Base-by-base conservation (phyloP, 2,888 invertebrate species). In the Volucella zonaria region DNA sequence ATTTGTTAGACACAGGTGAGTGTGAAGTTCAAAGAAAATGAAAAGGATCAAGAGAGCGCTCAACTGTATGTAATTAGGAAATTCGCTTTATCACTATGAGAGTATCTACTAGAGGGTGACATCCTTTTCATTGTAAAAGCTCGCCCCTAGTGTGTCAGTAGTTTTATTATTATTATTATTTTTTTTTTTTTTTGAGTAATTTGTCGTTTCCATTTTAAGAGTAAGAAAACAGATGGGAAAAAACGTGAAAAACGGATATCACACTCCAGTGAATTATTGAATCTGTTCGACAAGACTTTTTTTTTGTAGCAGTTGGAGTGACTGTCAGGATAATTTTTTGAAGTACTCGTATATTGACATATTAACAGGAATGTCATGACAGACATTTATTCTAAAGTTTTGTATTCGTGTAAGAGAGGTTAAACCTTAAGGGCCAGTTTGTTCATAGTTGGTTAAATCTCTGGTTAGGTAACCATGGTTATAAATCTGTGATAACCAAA, bases 1-100 rank as follows among this genome's bases (percentile, higher is more conserved):
- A 62, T 80, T 80, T 67, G 80, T 76, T 79, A 79, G 70, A 83
- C 64, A 59, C 83, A 83, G 79, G 83, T 83, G 83, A 83, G 79
- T 79, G 83, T 76, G 66, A 79, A 75, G 75, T 79, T 79, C 83
- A 76, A 83, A 79, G 75, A 52, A 75, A 75, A 77, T 62, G 61
- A 82, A 76, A 59, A 54, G 82, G 67, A 74, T 58, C 73, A 78
- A 64, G 82, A 82, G 82, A 82, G 78, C 82, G 78, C 78, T 74
- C 78, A 70, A 82, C 78, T 82, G 82, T 68, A 68, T 78, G 58
- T 78, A 74, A 79, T 83, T 79, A 74, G 83, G 71, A 76, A 83
- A 79, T 83, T 79, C 52, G 75, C 70, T 83, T 83, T 83, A 78
- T 82, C 79, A 79, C 74, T 83, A 47, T 56, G 58, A 52, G 68